These are phyloP conservation scores for Ranitomeya variabilis DNA, from an alignment of 2,113 vertebrate genomes.

Conservation along the genomic window DNA sequence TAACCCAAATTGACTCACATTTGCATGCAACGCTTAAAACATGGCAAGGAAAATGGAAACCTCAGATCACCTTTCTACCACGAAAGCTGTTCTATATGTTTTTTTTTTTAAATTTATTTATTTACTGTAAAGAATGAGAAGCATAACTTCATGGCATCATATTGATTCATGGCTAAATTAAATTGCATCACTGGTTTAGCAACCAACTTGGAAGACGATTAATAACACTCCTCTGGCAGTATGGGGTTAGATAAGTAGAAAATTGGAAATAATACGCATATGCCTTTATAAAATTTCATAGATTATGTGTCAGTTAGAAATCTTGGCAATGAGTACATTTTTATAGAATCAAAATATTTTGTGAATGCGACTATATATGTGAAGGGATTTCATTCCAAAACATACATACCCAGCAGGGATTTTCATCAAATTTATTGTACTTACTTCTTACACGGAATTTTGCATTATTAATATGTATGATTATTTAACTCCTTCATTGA, in stretches of 20 bases:
- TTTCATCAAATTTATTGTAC: neutral
- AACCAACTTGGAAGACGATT: neutral
- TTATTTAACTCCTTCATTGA: no score
- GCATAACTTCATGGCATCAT: neutral
- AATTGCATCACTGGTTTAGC: conserved; percentile 18
- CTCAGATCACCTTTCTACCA: neutral
- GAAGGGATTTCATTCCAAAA: neutral
- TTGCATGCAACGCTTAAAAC: neutral
- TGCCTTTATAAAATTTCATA: neutral
- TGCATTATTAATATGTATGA: no score
- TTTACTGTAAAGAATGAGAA: neutral
- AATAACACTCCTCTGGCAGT: neutral
- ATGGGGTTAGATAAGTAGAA: neutral
- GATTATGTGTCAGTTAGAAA: conserved; percentile 3
- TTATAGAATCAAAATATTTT: neutral
- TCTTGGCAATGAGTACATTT: neutral
- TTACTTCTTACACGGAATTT: neutral
- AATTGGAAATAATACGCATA: conserved; percentile 1
- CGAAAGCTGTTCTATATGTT: neutral
- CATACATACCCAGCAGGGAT: neutral
- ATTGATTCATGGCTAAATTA: conserved; percentile 14
- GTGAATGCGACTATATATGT: neutral
- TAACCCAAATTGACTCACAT: neutral
- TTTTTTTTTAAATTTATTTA: neutral
- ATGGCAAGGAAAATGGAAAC: neutral